Conservation (phyloP, 2,113 vertebrate species). For the Nannospalax galili region DNA sequence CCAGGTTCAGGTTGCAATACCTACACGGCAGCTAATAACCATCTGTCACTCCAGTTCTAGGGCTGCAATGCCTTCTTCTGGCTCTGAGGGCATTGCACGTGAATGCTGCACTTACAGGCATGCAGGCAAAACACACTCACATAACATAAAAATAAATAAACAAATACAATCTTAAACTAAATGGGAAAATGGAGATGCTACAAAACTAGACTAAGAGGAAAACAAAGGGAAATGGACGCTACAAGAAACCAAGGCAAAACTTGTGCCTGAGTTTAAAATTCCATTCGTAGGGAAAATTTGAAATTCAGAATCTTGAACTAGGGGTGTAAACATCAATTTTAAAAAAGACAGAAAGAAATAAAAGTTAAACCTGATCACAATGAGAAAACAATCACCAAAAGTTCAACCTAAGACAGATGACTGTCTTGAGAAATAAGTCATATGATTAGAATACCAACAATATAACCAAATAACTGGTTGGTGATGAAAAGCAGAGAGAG, state of each 20-base stretch:
- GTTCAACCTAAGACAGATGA: background rate
- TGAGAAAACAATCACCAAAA: background rate
- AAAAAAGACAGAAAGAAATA: background rate
- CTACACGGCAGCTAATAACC: too few species aligned
- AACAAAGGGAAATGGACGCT: background rate
- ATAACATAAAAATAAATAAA: too few species aligned
- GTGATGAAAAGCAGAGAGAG: background rate
- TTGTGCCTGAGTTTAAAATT: background rate
- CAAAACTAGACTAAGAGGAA: background rate
- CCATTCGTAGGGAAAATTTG: conserved; percentile 11
- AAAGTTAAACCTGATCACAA: conserved; percentile 5
- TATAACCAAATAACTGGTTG: background rate
- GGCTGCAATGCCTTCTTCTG: too few species aligned
- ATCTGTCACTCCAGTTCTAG: too few species aligned
- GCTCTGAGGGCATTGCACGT: too few species aligned
- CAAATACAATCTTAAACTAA: too few species aligned
- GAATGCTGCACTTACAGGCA: too few species aligned
- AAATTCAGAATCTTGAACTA: conserved; percentile 24
- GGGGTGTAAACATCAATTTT: background rate
- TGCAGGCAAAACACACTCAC: too few species aligned
- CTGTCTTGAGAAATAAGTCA: conserved; percentile 8
- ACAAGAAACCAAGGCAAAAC: background rate
- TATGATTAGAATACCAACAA: too few species aligned
- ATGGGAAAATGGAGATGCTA: background rate
- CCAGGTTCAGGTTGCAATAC: too few species aligned